Base-by-base conservation (phyloP, 2,888 invertebrate genomes). In the Macrosiphum euphorbiae region DNA sequence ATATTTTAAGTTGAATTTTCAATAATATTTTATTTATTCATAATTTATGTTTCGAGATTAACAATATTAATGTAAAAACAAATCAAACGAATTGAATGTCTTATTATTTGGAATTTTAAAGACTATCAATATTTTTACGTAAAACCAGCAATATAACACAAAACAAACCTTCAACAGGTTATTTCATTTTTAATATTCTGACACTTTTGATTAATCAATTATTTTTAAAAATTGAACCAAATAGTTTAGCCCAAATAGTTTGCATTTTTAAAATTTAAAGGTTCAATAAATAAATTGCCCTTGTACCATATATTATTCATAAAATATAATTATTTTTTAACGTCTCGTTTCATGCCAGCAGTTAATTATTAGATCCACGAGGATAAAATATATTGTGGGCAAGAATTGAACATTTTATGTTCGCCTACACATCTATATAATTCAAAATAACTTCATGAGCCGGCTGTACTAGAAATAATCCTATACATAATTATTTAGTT, bases 341-440 rank as follows among this genome's bases (percentile, higher is more conserved):
- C 84, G 26, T 26, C 10, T 52, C 55, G 55, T 84, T 55, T 52
- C 41, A 91, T 91, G 91, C 52, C 91, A 91, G 28, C 52, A 28
- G 52, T 85, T 91, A 85, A 91, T 91, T 90, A 85, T 91, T 91
- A 91, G 84, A 84, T 85, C 20, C 20, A 10, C 78, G 50, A 90
- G 78, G 85, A 85, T 91, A 55, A 91, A 85, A 85, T 85, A 55
- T 91, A 28, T 55, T 35, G 26, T 78, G 13, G 24, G 78, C 13
- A 85, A 91, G 41, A 84, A 91, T 91, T 91, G 16, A 88, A 91
- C 44, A 85, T 85, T 91, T 91, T 85, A 58, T 58, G 44, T 28
- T 55, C 91, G 44, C 84, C 91, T 85, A 85, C 91, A n/a, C 85
- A 58, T 55, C 3, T 20, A 2, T 50, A 47, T 58, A 44, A 35